phyloP scores from a whole-genome alignment of 1,140 invertebrate genomes.

The Diprion similis region DNA sequence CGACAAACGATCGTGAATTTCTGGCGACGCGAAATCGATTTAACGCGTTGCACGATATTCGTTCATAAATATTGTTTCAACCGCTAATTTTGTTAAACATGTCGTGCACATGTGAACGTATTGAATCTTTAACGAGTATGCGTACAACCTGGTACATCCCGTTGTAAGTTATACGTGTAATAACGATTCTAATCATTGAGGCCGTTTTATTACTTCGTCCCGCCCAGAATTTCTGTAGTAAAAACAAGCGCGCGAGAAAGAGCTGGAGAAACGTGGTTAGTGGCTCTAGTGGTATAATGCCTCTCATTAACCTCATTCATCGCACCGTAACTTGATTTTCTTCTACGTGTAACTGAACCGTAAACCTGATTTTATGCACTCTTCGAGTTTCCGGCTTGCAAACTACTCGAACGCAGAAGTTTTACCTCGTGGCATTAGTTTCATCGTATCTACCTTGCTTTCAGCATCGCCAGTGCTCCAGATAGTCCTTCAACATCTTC shows the following conservation, averaged over 20 bases:
- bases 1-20: too few species aligned
- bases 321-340: conserved; percentile 8
- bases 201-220: not conserved
- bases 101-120: too few species aligned
- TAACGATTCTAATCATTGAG: not conserved
- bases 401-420: not conserved
- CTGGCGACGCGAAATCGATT: too few species aligned
- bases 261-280: not conserved
- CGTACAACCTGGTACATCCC: not conserved
- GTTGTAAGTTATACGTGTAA: not conserved
- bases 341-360: not conserved
- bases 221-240: not conserved
- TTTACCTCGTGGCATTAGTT: too few species aligned
- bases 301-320: conserved; percentile 18
- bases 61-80: too few species aligned
- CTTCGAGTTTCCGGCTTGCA: not conserved
- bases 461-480: not conserved
- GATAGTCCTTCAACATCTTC: not conserved
- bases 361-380: conserved; percentile 9
- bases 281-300: conserved; percentile 11
- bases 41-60: too few species aligned
- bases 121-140: too few species aligned
- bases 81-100: too few species aligned
- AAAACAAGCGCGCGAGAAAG: not conserved
- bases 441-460: too few species aligned